Conservation (phyloP, 2,113 vertebrate species). For the Rhipidura dahli region DNA sequence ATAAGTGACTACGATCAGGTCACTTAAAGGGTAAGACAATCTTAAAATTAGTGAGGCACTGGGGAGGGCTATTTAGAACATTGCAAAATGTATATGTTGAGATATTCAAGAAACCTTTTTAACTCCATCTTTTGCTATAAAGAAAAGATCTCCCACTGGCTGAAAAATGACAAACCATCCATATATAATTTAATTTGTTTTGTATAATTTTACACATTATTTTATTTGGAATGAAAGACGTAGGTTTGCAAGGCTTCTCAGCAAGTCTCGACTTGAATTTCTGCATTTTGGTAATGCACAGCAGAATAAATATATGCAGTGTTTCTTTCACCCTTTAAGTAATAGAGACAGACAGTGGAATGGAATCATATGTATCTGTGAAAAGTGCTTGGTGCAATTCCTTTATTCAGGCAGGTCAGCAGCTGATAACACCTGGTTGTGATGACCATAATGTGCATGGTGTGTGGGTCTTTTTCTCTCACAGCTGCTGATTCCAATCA, state of each 20-base stretch:
- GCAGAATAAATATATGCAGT: background rate
- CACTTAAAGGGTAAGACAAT: constrained; percentile 34
- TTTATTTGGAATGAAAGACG: constrained; percentile 7
- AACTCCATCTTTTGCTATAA: background rate
- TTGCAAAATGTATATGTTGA: constrained; percentile 25
- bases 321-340: background rate
- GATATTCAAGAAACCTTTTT: background rate
- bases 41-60: constrained; percentile 12
- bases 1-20: constrained; percentile 14
- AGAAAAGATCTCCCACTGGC: background rate
- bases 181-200: constrained; percentile 25
- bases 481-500: background rate
- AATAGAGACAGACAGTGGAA: background rate
- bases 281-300: background rate
- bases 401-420: background rate
- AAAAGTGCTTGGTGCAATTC: background rate
- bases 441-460: rapidly evolving
- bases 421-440: background rate
- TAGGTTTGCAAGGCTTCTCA: background rate
- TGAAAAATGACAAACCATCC: background rate
- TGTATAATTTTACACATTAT: constrained; percentile 7
- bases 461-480: background rate
- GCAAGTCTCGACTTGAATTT: constrained; percentile 4
- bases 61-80: background rate
- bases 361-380: background rate